Conservation (phyloP, 2,113 vertebrate species). For the Cyprinodon variegatus region DNA sequence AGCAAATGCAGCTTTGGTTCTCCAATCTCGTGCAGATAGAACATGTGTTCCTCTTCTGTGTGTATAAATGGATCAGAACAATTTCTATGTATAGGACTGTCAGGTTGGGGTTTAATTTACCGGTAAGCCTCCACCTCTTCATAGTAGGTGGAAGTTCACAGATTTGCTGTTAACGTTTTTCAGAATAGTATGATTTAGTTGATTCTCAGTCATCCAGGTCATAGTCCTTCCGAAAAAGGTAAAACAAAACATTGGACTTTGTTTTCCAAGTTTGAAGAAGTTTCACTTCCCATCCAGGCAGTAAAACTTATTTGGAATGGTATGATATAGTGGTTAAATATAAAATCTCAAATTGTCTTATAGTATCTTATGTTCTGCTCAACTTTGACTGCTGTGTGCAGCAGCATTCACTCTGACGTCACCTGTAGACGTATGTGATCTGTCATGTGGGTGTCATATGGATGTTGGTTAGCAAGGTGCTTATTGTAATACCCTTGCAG, state of each 20-base stretch:
- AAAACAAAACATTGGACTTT: no score
- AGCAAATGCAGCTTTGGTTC: slow-evolving; percentile 9
- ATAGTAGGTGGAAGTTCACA: slow-evolving; percentile 8
- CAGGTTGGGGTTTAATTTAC: slow-evolving; percentile 24
- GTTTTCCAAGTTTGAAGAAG: no score
- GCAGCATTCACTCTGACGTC: slow-evolving; percentile 6
- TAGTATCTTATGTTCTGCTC: no score
- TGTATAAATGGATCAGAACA: slow-evolving; percentile 45
- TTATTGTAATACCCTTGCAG: slow-evolving; percentile 46
- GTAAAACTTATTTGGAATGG: no score
- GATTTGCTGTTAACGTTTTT: no score
- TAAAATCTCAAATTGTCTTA: no score
- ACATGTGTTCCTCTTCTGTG: slow-evolving; percentile 1
- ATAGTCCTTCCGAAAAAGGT: no score
- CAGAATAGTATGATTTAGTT: no score
- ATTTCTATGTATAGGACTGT: slow-evolving; percentile 49
- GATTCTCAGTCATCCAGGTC: no score
- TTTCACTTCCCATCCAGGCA: no score
- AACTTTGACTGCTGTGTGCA: not conserved
- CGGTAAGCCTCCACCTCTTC: not conserved
- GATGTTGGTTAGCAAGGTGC: slow-evolving; percentile 36
- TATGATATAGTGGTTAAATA: no score
- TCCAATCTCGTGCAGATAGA: slow-evolving; percentile 32
- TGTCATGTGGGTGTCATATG: slow-evolving; percentile 30
- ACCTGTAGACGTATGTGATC: slow-evolving; percentile 3